phyloP scores from a whole-genome alignment of 2,113 vertebrate genomes.

The Corynorhinus townsendii region DNA sequence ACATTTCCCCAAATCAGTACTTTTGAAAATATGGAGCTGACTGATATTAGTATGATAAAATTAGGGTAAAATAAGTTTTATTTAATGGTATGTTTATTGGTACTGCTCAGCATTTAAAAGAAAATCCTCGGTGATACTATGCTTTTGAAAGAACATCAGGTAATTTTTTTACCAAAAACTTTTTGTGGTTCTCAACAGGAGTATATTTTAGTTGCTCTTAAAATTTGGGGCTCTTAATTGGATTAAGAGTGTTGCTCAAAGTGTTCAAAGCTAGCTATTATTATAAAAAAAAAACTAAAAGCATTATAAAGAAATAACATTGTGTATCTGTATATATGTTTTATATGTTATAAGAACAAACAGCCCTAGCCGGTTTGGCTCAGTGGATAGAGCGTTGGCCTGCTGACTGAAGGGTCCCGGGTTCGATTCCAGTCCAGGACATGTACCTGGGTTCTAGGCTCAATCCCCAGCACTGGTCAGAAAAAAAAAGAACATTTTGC shows the following conservation, averaged over 20 bases:
- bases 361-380: too few species aligned
- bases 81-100: background rate
- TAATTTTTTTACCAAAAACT: background rate
- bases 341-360: background rate
- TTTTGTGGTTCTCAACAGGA: background rate
- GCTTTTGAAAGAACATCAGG: background rate
- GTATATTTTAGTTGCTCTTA: conserved; percentile 8
- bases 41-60: background rate
- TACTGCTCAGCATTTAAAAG: conserved; percentile 7
- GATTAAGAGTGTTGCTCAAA: background rate
- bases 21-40: conserved; percentile 8
- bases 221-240: conserved; percentile 19
- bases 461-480: too few species aligned
- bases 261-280: conserved; percentile 3
- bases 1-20: background rate
- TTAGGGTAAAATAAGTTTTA: background rate
- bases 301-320: background rate
- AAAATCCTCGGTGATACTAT: background rate
- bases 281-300: conserved; percentile 33
- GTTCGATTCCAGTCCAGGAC: too few species aligned
- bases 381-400: too few species aligned
- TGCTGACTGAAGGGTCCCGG: too few species aligned
- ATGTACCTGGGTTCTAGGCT: too few species aligned
- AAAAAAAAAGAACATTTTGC: background rate
- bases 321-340: background rate